A percentile compares a stretch with the other conserved stretches of the same genome.
phyloP scores from a whole-genome alignment of 2,113 vertebrate genomes.

The Protobothrops mucrosquamatus region DNA sequence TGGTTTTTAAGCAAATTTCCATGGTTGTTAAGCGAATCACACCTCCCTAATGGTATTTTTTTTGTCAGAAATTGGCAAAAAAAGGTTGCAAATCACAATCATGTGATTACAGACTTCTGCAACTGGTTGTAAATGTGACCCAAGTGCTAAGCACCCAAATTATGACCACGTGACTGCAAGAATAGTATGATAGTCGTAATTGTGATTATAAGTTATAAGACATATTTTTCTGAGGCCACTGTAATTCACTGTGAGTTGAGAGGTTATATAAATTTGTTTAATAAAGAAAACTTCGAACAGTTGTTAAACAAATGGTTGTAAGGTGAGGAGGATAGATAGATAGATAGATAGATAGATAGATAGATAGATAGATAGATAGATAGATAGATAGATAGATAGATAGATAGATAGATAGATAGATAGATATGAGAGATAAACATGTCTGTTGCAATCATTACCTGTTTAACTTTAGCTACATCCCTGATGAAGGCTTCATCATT shows the following conservation, averaged over 20 bases:
- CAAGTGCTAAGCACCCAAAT: not conserved
- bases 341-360: no score
- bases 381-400: not conserved
- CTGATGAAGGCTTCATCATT: constrained; percentile 78
- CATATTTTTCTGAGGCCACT: not conserved
- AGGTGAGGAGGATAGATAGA: not conserved
- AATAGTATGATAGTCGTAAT: not conserved
- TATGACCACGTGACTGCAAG: not conserved
- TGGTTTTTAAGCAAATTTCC: not conserved
- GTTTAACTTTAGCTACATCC: constrained; percentile 84
- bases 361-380: no score
- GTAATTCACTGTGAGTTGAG: not conserved
- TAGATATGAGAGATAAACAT: no score
- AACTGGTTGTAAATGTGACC: not conserved
- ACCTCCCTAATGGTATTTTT: not conserved
- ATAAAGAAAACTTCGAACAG: not conserved
- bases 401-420: no score
- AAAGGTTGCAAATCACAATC: not conserved
- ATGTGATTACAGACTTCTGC: not conserved
- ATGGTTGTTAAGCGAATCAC: not conserved
- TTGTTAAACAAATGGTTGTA: not conserved
- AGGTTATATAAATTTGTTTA: not conserved
- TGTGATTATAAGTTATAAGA: not conserved
- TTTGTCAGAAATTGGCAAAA: not conserved
- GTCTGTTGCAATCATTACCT: constrained; percentile 64